phyloP scores from a whole-genome alignment of 2,113 vertebrate genomes.

The Anthoscopus minutus region DNA sequence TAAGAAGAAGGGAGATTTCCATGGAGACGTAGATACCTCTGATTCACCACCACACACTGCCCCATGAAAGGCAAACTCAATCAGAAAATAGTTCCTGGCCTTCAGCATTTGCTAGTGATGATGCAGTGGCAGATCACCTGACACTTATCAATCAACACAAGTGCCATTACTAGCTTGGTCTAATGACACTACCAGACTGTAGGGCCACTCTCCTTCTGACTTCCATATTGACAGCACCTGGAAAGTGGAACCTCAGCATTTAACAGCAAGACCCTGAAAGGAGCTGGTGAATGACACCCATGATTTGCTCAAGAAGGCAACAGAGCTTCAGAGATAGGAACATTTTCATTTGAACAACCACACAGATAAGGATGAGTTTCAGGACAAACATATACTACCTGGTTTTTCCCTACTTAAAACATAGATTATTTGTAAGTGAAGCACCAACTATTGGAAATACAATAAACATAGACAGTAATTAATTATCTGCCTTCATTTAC shows the following conservation, averaged over 20 bases:
- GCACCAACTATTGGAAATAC: not conserved
- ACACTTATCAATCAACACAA: not conserved
- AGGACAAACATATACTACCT: not conserved
- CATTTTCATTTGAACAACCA: not conserved
- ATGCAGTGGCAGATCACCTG: not conserved
- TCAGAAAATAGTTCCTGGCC: not conserved
- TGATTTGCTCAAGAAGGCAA: not conserved
- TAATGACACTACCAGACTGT: not conserved
- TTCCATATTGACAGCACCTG: not conserved
- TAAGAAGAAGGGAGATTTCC: not conserved
- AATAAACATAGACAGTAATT: not conserved
- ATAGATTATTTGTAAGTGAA: not conserved
- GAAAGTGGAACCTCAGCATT: not conserved
- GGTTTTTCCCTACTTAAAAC: not conserved
- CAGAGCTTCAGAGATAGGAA: not conserved
- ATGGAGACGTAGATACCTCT: not conserved
- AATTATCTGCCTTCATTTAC: not conserved
- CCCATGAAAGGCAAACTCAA: not conserved
- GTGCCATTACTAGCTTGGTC: not conserved
- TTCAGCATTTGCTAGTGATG: not conserved
- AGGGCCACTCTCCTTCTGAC: not conserved
- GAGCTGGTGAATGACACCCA: not conserved
- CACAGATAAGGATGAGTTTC: not conserved
- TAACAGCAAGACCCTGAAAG: not conserved
- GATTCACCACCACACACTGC: not conserved